Conservation (phyloP, 64 coral and sea anemone genomes). For the Cladopsammia gracilis region DNA sequence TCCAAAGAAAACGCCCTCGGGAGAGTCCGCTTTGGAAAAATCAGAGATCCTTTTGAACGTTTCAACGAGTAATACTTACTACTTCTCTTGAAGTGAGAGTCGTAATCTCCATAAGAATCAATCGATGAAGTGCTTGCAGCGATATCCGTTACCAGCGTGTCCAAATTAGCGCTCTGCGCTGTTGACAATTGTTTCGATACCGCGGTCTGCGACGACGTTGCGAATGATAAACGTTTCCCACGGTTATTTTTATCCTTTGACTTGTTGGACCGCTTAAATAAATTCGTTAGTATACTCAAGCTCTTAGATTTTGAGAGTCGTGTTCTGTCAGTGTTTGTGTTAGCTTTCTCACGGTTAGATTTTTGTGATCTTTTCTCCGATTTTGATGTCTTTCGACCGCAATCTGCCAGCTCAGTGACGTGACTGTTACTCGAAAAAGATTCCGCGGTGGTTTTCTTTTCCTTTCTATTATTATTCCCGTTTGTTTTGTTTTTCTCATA, state of each 20-base stretch:
- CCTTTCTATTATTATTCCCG: constrained; percentile 48
- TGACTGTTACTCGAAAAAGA: constrained; percentile 23
- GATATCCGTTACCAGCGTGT: constrained; percentile 29
- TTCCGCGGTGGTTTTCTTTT: constrained; percentile 33
- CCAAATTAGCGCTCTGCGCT: constrained; percentile 6
- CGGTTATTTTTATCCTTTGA: constrained; percentile 49
- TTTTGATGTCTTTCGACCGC: not conserved
- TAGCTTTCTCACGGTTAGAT: constrained; percentile 18
- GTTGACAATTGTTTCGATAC: constrained; percentile 15
- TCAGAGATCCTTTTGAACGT: constrained; percentile 56
- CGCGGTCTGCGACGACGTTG: not conserved
- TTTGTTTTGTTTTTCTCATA: constrained; percentile 64
- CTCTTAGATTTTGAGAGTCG: constrained; percentile 67
- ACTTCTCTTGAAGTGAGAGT: not conserved
- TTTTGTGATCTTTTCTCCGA: constrained; percentile 42
- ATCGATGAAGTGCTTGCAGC: constrained; percentile 46
- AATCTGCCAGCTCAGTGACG: constrained; percentile 11
- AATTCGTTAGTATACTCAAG: constrained; percentile 84
- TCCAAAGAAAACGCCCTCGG: constrained; percentile 28
- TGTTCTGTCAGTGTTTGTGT: constrained; percentile 60
- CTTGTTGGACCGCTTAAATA: constrained; percentile 74
- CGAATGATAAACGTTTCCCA: constrained; percentile 51
- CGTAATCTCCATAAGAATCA: constrained; percentile 58
- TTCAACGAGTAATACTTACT: constrained; percentile 71
- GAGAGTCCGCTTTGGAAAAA: constrained; percentile 51